Percentiles rank a stretch among this genome's conserved stretches.
These are phyloP conservation scores for Coracias cyanogaster DNA, from an alignment of 2,797 vertebrate genomes.

Conservation along the genomic window DNA sequence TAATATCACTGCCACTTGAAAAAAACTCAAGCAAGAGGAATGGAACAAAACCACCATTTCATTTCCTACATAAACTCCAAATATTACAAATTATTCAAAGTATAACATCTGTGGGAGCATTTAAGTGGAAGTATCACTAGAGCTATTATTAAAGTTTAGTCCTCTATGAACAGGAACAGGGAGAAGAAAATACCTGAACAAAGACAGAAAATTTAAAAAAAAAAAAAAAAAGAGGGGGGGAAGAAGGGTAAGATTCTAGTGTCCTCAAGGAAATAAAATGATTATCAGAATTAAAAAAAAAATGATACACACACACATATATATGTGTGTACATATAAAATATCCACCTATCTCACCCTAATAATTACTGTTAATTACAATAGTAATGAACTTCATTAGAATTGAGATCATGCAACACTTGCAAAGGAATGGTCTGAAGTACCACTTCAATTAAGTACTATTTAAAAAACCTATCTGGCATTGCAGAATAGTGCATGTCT, in stretches of 20 bases:
- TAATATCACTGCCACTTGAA: background rate
- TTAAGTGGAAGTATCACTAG: background rate
- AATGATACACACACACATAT: rapidly evolving
- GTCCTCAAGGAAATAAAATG: background rate
- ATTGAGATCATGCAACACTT: background rate
- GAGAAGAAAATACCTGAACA: background rate
- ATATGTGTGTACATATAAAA: background rate
- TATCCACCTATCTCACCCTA: background rate
- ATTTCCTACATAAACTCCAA: background rate
- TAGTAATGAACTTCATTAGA: background rate
- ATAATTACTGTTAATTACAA: background rate
- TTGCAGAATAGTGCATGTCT: background rate
- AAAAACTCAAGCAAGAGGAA: background rate
- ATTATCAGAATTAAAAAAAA: background rate
- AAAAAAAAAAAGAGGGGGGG: too few relatives aligned
- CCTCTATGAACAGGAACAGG: background rate
- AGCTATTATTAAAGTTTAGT: background rate
- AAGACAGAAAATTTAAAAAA: background rate
- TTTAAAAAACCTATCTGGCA: background rate
- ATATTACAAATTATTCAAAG: background rate
- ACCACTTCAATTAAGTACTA: background rate
- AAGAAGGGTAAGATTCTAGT: background rate
- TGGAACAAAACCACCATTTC: background rate
- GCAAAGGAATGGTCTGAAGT: background rate
- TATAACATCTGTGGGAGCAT: background rate